Evolutionary conservation across 1,140 invertebrate species (phyloP), one percentile per base, ranked within the genome.

Genomic region (Lysiphlebus fabarum): DNA sequence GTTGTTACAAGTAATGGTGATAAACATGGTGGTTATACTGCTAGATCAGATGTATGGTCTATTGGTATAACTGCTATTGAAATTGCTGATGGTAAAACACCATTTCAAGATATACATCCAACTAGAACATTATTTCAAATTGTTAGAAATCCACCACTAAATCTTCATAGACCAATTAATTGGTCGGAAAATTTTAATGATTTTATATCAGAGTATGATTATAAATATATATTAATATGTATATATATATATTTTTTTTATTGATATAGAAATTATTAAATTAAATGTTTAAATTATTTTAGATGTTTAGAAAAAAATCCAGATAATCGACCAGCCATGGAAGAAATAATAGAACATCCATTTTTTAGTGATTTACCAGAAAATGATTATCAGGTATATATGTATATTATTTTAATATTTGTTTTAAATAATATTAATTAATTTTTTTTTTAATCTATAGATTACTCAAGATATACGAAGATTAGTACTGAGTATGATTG

Each of bases 11-110:
- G 77, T 58, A 75, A 73, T 53, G 58, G 56, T 38, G 66, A 65
- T 6, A 42, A 66, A 1, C 53, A 68, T 8, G 34, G n/a, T 4
- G 81, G 82, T 10, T 91, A 95, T 74, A 86, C 89, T 50, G 85
- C 84, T 68, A 84, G 89, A 14, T 85, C 84, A 36, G 93, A 95
- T 76, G 90, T 95, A n/a, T 96, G 93, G 93, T 89, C 92, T 4
- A 68, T 95, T 44, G 93, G 95, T 9, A 95, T 96, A 45, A 93
- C 90, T 0, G 90, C 93, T 1, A 93, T 96, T 67, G 95, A 97
- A 79, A 74, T 97, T 62, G 92, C 87, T 2, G 93, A 96, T 71
- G 91, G 91, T 0, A 88, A 88, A 68, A 88, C 93, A 0, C 93
- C 93, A 1, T 89, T 90, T 62, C 82, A 88, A 58, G 86, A 91